A percentile compares a stretch with the other conserved stretches of the same genome.
Conservation (phyloP, 2,888 invertebrate species). For the Julus scandinavius region DNA sequence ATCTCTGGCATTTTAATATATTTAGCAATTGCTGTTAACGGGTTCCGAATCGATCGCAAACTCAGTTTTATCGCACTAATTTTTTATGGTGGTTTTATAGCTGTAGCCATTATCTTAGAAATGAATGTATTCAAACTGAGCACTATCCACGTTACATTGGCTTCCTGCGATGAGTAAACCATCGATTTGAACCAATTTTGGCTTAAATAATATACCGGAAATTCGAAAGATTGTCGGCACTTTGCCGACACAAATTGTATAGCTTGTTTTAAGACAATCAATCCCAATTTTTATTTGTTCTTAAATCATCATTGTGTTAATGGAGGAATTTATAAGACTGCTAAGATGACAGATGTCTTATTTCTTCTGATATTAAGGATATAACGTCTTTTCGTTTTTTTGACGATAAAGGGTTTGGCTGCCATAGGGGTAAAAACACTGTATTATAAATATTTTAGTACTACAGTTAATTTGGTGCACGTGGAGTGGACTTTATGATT, state of each 20-base stretch:
- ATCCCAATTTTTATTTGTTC: background rate
- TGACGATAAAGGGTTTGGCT: constrained; percentile 6
- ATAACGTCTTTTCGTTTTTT: background rate
- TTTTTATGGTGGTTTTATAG: constrained; percentile 78
- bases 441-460: background rate
- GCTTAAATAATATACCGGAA: background rate
- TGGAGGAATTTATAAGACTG: background rate
- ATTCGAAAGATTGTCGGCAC: no score
- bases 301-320: background rate
- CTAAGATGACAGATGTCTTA: background rate
- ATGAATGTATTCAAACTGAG: constrained; percentile 77
- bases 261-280: background rate
- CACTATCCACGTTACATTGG: background rate
- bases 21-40: constrained; percentile 74
- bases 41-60: constrained; percentile 76
- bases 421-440: background rate
- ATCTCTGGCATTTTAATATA: constrained; percentile 79
- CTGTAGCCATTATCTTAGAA: constrained; percentile 82
- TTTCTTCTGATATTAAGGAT: background rate
- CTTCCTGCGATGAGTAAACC: background rate
- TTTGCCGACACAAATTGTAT: background rate
- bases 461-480: no score
- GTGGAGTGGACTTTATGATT: no score
- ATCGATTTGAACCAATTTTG: background rate
- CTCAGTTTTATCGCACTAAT: constrained; percentile 76